These are phyloP conservation scores for Carcina quercana DNA, from an alignment of 2,888 invertebrate species.

Conservation along the genomic window DNA sequence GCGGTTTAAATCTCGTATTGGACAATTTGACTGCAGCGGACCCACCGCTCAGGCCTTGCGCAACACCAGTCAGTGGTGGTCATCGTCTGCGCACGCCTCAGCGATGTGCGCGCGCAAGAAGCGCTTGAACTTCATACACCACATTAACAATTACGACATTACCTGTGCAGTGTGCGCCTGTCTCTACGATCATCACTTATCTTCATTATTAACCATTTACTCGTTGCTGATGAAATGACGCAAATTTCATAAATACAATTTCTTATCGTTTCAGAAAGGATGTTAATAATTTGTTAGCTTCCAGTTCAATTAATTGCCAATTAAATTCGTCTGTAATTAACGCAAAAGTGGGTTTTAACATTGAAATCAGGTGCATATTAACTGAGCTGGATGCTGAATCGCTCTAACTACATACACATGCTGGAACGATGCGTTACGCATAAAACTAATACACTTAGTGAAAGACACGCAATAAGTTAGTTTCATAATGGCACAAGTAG, in stretches of 20 bases:
- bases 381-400: no score
- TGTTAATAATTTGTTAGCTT: no score
- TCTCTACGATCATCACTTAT: no score
- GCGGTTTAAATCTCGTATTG: constrained; percentile 4
- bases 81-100: neutral
- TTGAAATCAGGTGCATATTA: no score
- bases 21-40: constrained; percentile 1
- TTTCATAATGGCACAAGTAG: neutral
- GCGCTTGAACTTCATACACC: constrained; percentile 2
- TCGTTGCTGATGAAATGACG: no score
- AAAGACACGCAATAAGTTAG: neutral
- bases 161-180: no score
- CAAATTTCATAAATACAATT: no score
- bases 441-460: neutral
- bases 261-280: no score
- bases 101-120: neutral
- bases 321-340: no score
- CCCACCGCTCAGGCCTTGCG: constrained; percentile 2
- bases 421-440: neutral
- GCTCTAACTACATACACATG: neutral
- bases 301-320: no score
- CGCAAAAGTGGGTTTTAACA: no score
- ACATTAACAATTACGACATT: neutral
- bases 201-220: no score
- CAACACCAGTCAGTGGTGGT: constrained; percentile 2